A percentile compares a stretch with the other conserved stretches of the same genome.
phyloP scores from a whole-genome alignment of 2,113 vertebrate species.

The Seriola dumerili region DNA sequence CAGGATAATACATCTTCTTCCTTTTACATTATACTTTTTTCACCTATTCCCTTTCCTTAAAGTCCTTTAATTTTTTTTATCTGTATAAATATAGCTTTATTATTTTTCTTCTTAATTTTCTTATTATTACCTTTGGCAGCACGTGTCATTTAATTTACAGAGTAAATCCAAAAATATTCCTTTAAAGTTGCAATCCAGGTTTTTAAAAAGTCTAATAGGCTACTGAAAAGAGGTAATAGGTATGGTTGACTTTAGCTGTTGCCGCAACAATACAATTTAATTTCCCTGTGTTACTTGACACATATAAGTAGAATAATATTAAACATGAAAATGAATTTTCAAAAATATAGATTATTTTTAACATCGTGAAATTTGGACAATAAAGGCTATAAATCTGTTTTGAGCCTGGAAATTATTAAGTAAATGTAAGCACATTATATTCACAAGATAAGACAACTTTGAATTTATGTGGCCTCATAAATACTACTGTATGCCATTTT shows the following conservation, averaged over 20 bases:
- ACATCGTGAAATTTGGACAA: not conserved
- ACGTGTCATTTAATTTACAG: not conserved
- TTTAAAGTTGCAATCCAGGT: not conserved
- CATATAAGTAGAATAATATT: not conserved
- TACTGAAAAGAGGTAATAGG: not conserved
- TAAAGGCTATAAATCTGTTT: not conserved
- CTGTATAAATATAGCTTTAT: not conserved
- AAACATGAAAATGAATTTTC: not conserved
- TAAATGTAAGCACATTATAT: not conserved
- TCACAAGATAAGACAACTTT: not conserved
- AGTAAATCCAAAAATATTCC: not conserved
- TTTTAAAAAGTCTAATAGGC: not conserved
- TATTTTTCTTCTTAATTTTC: not conserved
- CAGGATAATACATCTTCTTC: not conserved
- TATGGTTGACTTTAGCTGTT: not conserved
- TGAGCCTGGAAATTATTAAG: not conserved
- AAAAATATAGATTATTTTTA: not conserved
- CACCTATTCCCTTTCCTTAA: no score
- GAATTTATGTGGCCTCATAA: not conserved
- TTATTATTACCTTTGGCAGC: not conserved
- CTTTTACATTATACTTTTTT: not conserved
- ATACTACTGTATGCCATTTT: not conserved
- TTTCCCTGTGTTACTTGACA: not conserved
- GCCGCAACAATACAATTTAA: not conserved
- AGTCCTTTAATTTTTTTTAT: no score